phyloP scores from a whole-genome alignment of 2,888 invertebrate genomes.

The Parnassius glacialis region DNA sequence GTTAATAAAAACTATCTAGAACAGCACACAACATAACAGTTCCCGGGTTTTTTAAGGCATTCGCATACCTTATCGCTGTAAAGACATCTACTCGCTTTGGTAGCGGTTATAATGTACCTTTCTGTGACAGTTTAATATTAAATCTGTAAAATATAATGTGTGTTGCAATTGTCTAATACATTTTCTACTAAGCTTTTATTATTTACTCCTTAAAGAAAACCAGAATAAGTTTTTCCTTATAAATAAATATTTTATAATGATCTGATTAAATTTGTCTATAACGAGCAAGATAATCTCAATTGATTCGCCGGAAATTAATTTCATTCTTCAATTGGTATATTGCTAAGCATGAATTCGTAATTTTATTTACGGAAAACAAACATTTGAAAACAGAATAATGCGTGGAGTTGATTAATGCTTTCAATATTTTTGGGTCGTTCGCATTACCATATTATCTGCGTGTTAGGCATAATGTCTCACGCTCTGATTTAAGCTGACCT shows the following conservation, averaged over 20 bases:
- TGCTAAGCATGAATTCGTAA: slow-evolving; percentile 10
- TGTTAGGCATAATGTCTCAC: slow-evolving; percentile 36
- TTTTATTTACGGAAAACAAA: not conserved
- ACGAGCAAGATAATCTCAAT: no score
- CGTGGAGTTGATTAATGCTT: slow-evolving; percentile 16
- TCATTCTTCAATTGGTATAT: no score
- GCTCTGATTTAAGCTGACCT: slow-evolving; percentile 33
- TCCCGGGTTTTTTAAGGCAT: slow-evolving; percentile 37
- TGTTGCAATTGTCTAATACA: no score
- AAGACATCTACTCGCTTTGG: slow-evolving; percentile 31
- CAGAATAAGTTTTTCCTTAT: no score
- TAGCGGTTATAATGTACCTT: slow-evolving; percentile 24
- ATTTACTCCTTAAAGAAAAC: no score
- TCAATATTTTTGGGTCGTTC: slow-evolving; percentile 24
- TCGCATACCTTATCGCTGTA: slow-evolving; percentile 34
- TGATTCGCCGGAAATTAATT: no score
- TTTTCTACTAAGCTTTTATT: no score
- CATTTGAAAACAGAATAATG: slow-evolving; percentile 18
- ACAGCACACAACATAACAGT: slow-evolving; percentile 43
- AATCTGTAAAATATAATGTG: not conserved
- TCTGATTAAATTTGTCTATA: no score
- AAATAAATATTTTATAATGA: no score
- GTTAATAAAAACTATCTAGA: slow-evolving; percentile 50
- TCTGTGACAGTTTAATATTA: slow-evolving; percentile 16
- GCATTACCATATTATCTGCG: slow-evolving; percentile 27